Evolutionary conservation across 2,113 vertebrate genomes (phyloP).

Genomic region (Pteronura brasiliensis): DNA sequence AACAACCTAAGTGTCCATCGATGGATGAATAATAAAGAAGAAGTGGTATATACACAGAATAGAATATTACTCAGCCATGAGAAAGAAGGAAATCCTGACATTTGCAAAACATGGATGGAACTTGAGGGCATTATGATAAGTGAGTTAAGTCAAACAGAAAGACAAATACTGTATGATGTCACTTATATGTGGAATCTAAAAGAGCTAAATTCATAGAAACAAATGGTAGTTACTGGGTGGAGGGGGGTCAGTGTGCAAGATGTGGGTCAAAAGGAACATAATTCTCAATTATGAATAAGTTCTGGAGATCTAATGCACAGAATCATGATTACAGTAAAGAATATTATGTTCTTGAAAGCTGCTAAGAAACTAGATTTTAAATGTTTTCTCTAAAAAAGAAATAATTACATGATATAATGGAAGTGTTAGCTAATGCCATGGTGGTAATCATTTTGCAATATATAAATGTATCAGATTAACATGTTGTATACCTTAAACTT

Average conservation of each 20-base stretch:
- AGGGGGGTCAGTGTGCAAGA: background rate
- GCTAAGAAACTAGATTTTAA: background rate
- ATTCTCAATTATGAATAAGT: background rate
- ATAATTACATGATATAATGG: background rate
- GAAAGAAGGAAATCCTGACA: background rate
- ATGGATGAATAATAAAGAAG: background rate
- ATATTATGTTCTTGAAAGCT: background rate
- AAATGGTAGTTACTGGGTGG: background rate
- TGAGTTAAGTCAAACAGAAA: background rate
- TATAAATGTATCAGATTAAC: background rate
- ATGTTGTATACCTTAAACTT: background rate
- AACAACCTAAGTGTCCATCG: background rate
- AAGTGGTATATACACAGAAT: background rate
- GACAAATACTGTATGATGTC: background rate
- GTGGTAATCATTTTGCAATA: background rate
- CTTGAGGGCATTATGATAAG: background rate
- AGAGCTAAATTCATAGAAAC: background rate
- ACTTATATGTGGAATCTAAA: background rate
- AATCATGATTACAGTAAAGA: background rate
- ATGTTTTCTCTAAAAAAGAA: background rate
- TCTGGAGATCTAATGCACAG: background rate
- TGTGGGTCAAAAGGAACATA: background rate
- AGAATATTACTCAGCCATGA: background rate
- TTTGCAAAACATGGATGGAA: background rate
- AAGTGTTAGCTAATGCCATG: background rate